Conservation (phyloP, 2,888 invertebrate species). For the Acanthosoma haemorrhoidale region DNA sequence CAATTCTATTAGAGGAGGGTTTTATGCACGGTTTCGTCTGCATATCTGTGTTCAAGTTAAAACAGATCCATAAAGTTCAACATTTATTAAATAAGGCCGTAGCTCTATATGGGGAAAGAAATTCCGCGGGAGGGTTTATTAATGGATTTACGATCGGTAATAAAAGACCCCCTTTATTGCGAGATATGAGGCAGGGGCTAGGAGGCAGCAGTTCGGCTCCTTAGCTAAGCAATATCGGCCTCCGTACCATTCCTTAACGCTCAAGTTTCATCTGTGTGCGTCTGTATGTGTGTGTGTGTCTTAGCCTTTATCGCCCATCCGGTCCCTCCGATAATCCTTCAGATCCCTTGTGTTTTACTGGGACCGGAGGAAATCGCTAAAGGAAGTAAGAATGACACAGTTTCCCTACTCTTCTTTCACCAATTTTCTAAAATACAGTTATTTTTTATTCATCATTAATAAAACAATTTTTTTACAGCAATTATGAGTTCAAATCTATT, state of each 20-base stretch:
- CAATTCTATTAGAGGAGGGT: neutral
- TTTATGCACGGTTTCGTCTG: neutral
- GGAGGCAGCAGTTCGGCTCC: no score
- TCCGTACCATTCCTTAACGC: neutral
- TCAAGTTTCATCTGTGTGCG: neutral
- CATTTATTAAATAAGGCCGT: constrained; percentile 4
- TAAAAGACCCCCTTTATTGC: neutral
- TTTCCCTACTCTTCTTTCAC: no score
- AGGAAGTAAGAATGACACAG: no score
- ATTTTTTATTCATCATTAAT: no score
- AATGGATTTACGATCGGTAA: constrained; percentile 12
- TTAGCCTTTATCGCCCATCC: no score
- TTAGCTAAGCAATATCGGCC: neutral
- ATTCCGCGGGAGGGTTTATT: neutral
- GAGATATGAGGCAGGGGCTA: neutral
- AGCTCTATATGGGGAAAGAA: neutral
- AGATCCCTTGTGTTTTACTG: no score
- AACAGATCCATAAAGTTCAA: neutral
- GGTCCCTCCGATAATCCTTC: no score
- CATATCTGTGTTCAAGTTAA: neutral
- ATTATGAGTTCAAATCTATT: no score
- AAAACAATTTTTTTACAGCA: no score
- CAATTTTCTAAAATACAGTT: no score
- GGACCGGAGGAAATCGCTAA: no score
- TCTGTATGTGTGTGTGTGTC: no score